Conservation (phyloP, 2,113 vertebrate genomes). For the Tetrao urogallus region DNA sequence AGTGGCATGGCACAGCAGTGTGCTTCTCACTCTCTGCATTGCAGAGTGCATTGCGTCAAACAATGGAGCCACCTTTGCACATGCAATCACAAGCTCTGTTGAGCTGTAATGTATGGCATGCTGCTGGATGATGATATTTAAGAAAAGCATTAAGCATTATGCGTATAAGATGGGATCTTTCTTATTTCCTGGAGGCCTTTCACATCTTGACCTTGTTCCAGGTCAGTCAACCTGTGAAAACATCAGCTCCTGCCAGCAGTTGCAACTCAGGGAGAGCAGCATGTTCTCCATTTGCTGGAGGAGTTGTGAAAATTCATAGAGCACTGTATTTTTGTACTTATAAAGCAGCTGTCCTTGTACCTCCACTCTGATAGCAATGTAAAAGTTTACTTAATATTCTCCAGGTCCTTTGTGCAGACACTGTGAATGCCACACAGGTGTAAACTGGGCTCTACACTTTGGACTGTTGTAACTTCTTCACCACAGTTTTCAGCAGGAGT, state of each 20-base stretch:
- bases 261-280: neutral
- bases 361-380: neutral
- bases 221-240: slow-evolving; percentile 34
- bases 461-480: neutral
- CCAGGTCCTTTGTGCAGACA: fast-evolving
- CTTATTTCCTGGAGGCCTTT: neutral
- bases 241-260: slow-evolving; percentile 5
- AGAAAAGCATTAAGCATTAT: neutral
- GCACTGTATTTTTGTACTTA: neutral
- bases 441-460: neutral
- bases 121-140: neutral
- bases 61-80: neutral
- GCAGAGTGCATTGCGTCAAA: neutral
- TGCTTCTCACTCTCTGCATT: neutral
- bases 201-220: neutral
- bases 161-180: neutral
- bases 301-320: neutral
- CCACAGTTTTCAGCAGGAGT: neutral
- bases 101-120: neutral
- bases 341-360: neutral
- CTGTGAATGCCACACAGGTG: neutral
- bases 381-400: neutral
- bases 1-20: neutral
- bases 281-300: slow-evolving; percentile 7
- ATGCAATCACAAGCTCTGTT: neutral